Base-by-base conservation (phyloP, 2,888 invertebrate species). In the Cheiracanthium punctorium region DNA sequence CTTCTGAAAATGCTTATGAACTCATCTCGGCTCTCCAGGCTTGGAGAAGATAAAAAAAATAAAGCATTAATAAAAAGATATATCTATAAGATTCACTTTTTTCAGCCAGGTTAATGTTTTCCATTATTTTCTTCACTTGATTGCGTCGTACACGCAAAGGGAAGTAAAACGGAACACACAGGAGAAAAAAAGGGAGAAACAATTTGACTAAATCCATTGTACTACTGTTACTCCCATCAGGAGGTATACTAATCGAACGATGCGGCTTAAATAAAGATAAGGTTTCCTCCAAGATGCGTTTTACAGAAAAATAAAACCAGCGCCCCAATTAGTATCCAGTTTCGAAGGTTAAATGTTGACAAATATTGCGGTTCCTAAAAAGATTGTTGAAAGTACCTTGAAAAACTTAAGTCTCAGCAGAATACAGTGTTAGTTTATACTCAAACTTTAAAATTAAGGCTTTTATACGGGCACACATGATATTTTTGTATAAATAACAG, bases 61-160 rank as follows among this genome's bases (percentile, higher is more conserved):
- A 52, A 69, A 76, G 20, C 69, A 67, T 41, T 37, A 41, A 65
- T 48, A 48, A 41, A 76, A 71, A 76, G 77, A 77, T 32, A 76
- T 69, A 82, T 82, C 82, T 72, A 76, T 76, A 82, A 82, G 76
- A 82, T 82, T 82, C 82, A 64, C 41, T 76, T 82, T 82, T 82
- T 82, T 77, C 30, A 41, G 33, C 69, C 74, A 52, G 69, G 79
- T 79, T 84, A 84, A 84, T 84, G 84, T 79, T 84, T 84, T 79
- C 73, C 84, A 84, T 84, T 79, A 84, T 84, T 79, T 79, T 71
- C 67, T 73, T 30, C 37, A 41, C 72, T 33, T 84, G 72, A 84
- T 77, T 84, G 69, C 79, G 74, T 77, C 84, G 72, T 84, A 84
- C 84, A 84, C 84, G 84, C 84, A 73, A 84, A 58, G 48, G 17